Percentiles rank a stretch among this genome's conserved stretches.
Conservation (phyloP, 2,797 vertebrate genomes). For the Pelochelys cantorii region DNA sequence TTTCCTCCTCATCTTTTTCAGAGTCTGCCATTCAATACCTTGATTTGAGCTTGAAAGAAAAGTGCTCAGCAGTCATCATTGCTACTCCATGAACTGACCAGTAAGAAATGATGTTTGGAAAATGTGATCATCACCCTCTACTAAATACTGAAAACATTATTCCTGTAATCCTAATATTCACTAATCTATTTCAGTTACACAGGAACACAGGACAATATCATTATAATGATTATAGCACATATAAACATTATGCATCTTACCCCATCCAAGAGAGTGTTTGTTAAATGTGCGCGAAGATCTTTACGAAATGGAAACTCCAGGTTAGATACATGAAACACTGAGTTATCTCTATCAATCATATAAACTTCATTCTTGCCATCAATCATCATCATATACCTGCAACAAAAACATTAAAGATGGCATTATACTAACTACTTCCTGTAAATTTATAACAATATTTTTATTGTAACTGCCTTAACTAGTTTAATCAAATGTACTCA, state of each 20-base stretch:
- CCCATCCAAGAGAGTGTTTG: slow-evolving; percentile 95
- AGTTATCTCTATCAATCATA: slow-evolving; percentile 98
- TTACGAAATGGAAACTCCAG: slow-evolving; percentile 98
- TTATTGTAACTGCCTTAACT: not conserved
- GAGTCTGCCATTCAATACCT: slow-evolving; percentile 1
- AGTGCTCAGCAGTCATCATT: slow-evolving; percentile 25
- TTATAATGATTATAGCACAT: not conserved
- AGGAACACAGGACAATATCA: not conserved
- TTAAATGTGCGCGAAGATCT: slow-evolving; percentile 90
- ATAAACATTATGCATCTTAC: slow-evolving; percentile 81
- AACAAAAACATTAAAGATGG: slow-evolving; percentile 46
- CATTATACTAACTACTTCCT: not conserved
- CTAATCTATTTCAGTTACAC: not conserved
- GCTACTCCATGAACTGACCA: not conserved
- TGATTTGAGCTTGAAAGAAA: slow-evolving; percentile 44
- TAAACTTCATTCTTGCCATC: slow-evolving; percentile 95
- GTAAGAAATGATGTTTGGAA: not conserved
- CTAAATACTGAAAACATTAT: not conserved
- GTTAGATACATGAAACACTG: slow-evolving; percentile 92
- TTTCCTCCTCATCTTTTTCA: slow-evolving; percentile 14
- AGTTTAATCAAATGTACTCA: not conserved
- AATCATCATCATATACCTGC: slow-evolving; percentile 98
- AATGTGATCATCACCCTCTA: not conserved
- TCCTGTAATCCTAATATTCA: not conserved
- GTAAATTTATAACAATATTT: not conserved